phyloP scores from a whole-genome alignment of 2,888 invertebrate genomes.

The Epinotia brunnichana region DNA sequence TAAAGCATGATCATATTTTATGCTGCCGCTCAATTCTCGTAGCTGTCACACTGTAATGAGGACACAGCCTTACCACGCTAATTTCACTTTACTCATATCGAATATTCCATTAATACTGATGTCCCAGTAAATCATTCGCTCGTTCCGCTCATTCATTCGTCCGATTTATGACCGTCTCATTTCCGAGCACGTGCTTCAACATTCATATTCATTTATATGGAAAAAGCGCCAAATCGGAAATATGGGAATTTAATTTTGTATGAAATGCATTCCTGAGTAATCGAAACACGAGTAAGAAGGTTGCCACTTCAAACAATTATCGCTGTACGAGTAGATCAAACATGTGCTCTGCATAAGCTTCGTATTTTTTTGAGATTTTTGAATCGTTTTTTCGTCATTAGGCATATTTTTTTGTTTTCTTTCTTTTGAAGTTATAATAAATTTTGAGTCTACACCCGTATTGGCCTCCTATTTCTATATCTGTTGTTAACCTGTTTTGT shows the following conservation, averaged over 20 bases:
- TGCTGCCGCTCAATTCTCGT: too few species aligned
- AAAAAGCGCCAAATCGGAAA: constrained; percentile 29
- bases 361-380: too few species aligned
- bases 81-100: constrained; percentile 28
- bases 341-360: too few species aligned
- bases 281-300: not conserved
- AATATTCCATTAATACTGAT: constrained; percentile 29
- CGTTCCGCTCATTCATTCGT: constrained; percentile 17
- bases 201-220: constrained; percentile 33
- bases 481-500: too few species aligned
- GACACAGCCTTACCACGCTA: constrained; percentile 8
- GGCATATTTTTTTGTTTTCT: too few species aligned
- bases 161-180: constrained; percentile 23
- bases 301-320: too few species aligned
- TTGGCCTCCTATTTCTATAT: too few species aligned
- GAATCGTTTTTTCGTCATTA: too few species aligned
- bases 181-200: constrained; percentile 23
- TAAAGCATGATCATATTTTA: too few species aligned
- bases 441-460: too few species aligned
- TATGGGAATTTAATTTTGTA: constrained; percentile 10
- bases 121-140: constrained; percentile 30
- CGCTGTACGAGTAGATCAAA: too few species aligned
- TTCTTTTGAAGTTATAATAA: too few species aligned
- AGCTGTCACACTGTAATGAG: not conserved
- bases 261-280: not conserved